phyloP scores from a whole-genome alignment of 2,797 vertebrate species.

The Cossypha heuglini region DNA sequence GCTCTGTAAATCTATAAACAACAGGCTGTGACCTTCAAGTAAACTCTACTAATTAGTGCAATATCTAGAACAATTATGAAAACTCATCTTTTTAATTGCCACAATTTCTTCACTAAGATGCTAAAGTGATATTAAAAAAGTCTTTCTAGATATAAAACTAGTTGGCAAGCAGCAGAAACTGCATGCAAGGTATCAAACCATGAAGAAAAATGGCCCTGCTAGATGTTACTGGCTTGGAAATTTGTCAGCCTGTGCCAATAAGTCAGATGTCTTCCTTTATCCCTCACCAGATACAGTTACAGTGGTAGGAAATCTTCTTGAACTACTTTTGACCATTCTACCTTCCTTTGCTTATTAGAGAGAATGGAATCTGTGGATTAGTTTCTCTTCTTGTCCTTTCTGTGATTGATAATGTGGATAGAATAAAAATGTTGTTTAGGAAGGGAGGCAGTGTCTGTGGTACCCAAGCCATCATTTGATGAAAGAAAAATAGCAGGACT shows the following conservation, averaged over 20 bases:
- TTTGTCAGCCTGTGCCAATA: neutral
- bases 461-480: neutral
- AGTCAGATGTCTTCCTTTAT: neutral
- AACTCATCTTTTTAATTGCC: neutral
- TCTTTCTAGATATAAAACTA: neutral
- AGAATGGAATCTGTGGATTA: neutral
- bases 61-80: neutral
- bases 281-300: neutral
- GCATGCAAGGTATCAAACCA: neutral
- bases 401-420: neutral
- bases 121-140: neutral
- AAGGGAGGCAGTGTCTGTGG: neutral
- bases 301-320: neutral
- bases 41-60: neutral
- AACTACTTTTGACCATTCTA: neutral
- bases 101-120: neutral
- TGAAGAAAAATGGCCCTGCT: neutral
- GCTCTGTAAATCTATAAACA: neutral
- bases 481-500: neutral
- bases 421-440: neutral
- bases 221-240: neutral
- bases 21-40: neutral
- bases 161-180: neutral
- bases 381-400: neutral
- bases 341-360: neutral